phyloP scores from a whole-genome alignment of 1,140 invertebrate genomes.

The Papilio polyxenes region DNA sequence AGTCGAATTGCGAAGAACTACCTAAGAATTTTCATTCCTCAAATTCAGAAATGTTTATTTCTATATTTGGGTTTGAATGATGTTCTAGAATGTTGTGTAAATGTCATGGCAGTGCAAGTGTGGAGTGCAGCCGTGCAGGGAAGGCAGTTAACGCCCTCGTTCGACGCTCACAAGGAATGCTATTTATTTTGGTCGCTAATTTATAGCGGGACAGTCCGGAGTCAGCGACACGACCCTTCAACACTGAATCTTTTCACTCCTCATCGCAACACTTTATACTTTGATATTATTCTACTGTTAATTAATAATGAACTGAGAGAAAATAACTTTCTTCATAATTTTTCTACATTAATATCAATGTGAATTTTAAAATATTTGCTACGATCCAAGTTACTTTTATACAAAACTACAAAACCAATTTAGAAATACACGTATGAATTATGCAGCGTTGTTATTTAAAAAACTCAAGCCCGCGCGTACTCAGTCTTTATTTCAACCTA shows the following conservation, averaged over 20 bases:
- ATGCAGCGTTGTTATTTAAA: neutral
- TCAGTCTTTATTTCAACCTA: neutral
- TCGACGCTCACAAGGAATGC: slow-evolving; percentile 47
- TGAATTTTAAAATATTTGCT: neutral
- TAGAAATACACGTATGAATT: neutral
- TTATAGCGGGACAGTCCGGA: slow-evolving; percentile 50
- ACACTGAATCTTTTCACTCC: slow-evolving; percentile 24
- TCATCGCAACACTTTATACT: neutral
- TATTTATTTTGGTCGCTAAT: slow-evolving; percentile 64
- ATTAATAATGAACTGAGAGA: neutral
- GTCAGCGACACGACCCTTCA: slow-evolving; percentile 24
- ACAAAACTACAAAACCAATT: neutral
- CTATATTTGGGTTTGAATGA: neutral
- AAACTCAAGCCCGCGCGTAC: neutral
- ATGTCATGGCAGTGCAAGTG: neutral
- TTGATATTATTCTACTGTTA: neutral
- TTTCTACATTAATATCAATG: neutral
- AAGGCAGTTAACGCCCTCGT: slow-evolving; percentile 55
- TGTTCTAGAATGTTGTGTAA: slow-evolving; percentile 21
- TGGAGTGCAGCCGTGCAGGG: slow-evolving; percentile 41
- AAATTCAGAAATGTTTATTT: neutral
- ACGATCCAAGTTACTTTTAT: neutral
- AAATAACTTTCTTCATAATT: neutral
- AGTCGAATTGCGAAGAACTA: neutral
- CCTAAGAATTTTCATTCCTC: neutral